These are phyloP conservation scores for Chrysaora quinquecirrha DNA, from an alignment of 30 jellyfish, hydroid and myxozoan species.

Conservation along the genomic window DNA sequence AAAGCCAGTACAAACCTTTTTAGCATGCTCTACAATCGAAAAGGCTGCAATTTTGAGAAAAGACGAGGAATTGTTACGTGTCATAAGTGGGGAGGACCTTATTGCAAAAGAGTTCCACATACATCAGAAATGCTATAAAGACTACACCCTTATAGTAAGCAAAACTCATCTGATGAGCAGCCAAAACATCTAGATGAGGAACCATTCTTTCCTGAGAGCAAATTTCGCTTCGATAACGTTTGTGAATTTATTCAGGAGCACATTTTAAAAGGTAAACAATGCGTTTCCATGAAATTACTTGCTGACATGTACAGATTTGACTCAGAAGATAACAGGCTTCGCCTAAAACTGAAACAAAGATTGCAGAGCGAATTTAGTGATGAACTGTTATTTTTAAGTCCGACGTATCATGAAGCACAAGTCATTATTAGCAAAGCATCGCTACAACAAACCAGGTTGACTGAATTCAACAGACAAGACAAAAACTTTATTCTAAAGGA, in stretches of 20 bases:
- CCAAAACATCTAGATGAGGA: slow-evolving; percentile 8
- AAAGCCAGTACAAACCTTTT: slow-evolving; percentile 36
- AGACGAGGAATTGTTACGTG: slow-evolving; percentile 35
- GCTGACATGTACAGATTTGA: not conserved
- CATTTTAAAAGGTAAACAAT: not conserved
- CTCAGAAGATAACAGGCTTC: not conserved
- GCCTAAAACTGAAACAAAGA: not conserved
- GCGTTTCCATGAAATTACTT: not conserved
- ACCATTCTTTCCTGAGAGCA: not conserved
- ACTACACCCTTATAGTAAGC: slow-evolving; percentile 33
- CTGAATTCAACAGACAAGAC: not conserved
- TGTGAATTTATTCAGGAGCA: not conserved
- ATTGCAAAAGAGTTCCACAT: slow-evolving; percentile 36
- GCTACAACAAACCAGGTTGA: not conserved
- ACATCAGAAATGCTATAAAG: slow-evolving; percentile 41
- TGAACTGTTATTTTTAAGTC: not conserved
- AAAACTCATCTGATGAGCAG: slow-evolving; percentile 13
- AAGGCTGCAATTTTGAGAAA: slow-evolving; percentile 35
- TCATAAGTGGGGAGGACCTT: slow-evolving; percentile 32
- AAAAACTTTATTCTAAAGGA: slow-evolving; percentile 19
- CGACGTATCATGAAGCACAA: not conserved
- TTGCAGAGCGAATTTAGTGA: not conserved
- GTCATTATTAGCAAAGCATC: not conserved
- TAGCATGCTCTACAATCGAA: slow-evolving; percentile 27
- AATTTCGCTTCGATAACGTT: not conserved